Evolutionary conservation across 1,140 invertebrate genomes (phyloP).

Genomic region (Cydia strobilella): DNA sequence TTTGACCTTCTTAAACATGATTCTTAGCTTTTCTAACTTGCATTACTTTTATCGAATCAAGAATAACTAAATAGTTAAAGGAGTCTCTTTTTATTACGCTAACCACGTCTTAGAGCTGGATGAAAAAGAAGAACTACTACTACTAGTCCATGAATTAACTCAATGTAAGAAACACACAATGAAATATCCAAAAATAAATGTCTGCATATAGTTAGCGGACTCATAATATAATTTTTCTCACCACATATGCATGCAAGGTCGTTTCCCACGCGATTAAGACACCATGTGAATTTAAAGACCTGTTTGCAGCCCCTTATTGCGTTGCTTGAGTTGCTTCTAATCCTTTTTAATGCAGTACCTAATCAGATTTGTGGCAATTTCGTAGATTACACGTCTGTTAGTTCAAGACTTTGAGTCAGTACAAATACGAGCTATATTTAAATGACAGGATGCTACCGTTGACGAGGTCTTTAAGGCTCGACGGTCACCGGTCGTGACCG

Average conservation of each 20-base stretch:
- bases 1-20: not conserved
- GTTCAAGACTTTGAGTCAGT: not conserved
- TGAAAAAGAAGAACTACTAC: not conserved
- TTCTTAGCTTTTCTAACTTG: not conserved
- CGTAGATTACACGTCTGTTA: not conserved
- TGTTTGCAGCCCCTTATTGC: not conserved
- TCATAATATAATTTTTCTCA: constrained; percentile 7
- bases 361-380: not conserved
- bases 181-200: not conserved
- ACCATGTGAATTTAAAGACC: not conserved
- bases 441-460: not conserved
- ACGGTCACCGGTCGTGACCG: constrained; percentile 18
- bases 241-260: not conserved
- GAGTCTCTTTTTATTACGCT: no score
- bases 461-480: not conserved
- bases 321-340: no score
- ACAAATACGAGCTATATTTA: not conserved
- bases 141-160: not conserved
- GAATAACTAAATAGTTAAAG: no score
- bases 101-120: no score
- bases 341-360: not conserved
- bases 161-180: not conserved
- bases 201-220: not conserved
- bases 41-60: not conserved
- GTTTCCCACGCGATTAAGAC: constrained; percentile 15